Percentiles rank a stretch among this genome's conserved stretches.
phyloP scores from a whole-genome alignment of 2,113 vertebrate genomes.

The Plecotus auritus region DNA sequence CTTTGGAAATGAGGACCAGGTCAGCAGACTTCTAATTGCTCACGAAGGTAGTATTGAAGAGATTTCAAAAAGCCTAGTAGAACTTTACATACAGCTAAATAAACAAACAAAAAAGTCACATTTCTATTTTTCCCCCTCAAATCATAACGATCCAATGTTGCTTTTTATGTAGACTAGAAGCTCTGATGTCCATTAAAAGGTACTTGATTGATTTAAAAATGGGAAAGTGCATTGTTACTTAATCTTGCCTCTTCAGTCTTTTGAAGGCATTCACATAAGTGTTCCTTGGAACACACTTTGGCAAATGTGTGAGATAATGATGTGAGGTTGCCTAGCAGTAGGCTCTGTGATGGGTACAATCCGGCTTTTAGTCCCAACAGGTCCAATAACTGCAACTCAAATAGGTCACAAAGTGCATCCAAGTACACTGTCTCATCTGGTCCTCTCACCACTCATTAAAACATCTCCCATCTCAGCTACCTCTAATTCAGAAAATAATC shows the following conservation, averaged over 20 bases:
- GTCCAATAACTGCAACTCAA: neutral
- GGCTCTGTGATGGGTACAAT: neutral
- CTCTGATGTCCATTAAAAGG: neutral
- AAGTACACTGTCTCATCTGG: neutral
- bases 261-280: neutral
- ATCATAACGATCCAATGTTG: neutral
- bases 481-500: constrained; percentile 43
- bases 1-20: neutral
- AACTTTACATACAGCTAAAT: neutral
- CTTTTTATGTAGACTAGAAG: neutral
- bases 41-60: neutral
- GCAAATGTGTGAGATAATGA: constrained; percentile 38
- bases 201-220: constrained; percentile 39
- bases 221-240: neutral
- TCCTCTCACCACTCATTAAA: neutral
- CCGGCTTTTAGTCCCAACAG: constrained; percentile 28
- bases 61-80: constrained; percentile 4
- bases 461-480: neutral
- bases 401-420: neutral
- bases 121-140: constrained; percentile 8
- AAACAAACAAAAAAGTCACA: neutral
- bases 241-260: constrained; percentile 16
- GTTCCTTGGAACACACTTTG: constrained; percentile 53
- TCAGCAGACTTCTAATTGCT: neutral
- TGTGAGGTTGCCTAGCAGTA: constrained; percentile 41